A percentile compares a stretch with the other conserved stretches of the same genome.
Evolutionary conservation across 2,113 vertebrate genomes (phyloP).

Genomic region (Dunckerocampus dactyliophorus): DNA sequence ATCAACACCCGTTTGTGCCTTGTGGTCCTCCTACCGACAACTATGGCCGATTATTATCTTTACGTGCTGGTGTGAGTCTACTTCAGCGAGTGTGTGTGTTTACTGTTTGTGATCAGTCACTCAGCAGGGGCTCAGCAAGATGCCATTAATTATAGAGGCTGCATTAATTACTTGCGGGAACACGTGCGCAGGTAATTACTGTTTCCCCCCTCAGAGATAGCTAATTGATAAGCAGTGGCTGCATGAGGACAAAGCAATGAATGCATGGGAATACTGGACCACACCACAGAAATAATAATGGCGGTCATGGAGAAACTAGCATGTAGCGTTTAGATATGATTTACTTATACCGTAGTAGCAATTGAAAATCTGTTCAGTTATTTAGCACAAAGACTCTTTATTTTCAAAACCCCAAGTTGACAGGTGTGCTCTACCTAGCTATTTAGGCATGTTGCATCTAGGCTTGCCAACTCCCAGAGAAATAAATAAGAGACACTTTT

Average conservation of each 20-base stretch:
- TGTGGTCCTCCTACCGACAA: conserved; percentile 1
- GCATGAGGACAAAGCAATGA: conserved; percentile 49
- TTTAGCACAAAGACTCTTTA: neutral
- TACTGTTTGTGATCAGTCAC: conserved; percentile 55
- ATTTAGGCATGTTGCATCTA: neutral
- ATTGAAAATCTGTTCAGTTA: neutral
- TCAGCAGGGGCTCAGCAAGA: conserved; percentile 51
- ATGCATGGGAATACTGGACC: conserved; percentile 20
- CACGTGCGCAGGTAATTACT: conserved; percentile 71
- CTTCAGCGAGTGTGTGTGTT: conserved; percentile 2
- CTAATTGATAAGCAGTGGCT: conserved; percentile 68
- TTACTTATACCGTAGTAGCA: too few species aligned
- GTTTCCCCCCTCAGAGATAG: conserved; percentile 57
- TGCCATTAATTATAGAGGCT: conserved; percentile 69
- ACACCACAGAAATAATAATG: neutral
- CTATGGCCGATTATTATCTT: conserved; percentile 5
- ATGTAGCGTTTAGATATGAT: neutral
- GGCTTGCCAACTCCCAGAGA: neutral
- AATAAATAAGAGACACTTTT: too few species aligned
- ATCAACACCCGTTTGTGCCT: conserved; percentile 36
- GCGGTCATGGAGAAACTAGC: neutral
- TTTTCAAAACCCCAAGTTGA: too few species aligned
- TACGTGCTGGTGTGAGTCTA: conserved; percentile 1
- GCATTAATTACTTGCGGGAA: conserved; percentile 70
- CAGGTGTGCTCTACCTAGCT: too few species aligned